A percentile compares a stretch with the other conserved stretches of the same genome.
phyloP scores from a whole-genome alignment of 2,113 vertebrate genomes.

The Aldabrachelys gigantea region DNA sequence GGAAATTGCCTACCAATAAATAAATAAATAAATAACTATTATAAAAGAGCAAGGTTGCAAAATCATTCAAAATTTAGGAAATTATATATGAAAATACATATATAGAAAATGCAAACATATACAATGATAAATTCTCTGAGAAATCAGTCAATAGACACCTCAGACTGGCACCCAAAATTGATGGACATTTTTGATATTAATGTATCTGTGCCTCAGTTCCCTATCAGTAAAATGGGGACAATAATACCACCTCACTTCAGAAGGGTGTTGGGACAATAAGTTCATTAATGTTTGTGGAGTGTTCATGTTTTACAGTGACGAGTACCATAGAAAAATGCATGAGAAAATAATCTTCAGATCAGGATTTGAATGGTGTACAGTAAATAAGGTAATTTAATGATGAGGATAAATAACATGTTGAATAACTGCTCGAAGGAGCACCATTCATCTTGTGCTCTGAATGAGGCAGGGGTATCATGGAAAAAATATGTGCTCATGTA shows the following conservation, averaged over 20 bases:
- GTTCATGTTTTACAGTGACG: not conserved
- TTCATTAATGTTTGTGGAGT: not conserved
- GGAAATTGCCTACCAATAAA: too few species aligned
- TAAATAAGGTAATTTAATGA: not conserved
- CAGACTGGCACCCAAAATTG: not conserved
- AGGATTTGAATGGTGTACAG: not conserved
- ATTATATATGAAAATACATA: not conserved
- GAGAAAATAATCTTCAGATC: not conserved
- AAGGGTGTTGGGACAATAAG: not conserved
- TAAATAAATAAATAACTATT: too few species aligned
- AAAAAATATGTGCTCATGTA: not conserved
- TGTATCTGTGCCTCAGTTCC: not conserved
- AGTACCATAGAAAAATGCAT: not conserved
- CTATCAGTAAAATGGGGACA: not conserved
- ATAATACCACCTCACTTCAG: not conserved
- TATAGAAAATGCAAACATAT: not conserved
- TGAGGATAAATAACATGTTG: not conserved
- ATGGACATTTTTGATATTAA: not conserved
- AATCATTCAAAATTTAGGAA: not conserved
- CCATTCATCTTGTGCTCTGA: not conserved
- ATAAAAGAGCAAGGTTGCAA: not conserved
- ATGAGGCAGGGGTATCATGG: not conserved
- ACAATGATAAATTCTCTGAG: not conserved
- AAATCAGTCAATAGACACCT: not conserved
- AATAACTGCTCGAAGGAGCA: not conserved